Evolutionary conservation across 1,140 invertebrate species (phyloP), one percentile per base, ranked within the genome.

Genomic region (Drosophila sturtevanti): DNA sequence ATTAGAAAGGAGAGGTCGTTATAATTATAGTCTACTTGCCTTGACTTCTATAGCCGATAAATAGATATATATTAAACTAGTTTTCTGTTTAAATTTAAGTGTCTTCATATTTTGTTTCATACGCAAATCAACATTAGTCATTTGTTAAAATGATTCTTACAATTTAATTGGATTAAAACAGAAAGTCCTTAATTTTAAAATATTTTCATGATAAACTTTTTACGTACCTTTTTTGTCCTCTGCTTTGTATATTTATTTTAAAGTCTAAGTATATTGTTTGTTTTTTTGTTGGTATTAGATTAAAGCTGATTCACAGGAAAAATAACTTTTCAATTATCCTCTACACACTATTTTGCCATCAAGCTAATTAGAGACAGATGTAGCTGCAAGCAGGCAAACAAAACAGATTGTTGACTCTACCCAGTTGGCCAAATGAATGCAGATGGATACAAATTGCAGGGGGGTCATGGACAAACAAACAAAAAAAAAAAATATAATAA

Each of bases 331-430:
- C 54, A 56, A 56, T 34, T 56, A 56, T 56, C 54, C 27, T 27
- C 27, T 34, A 56, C 54, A 56, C 14, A 56, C 54, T 16, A 27
- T 56, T 56, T 56, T 34, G 12, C 24, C 27, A 56, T 56, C 16
- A 34, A 56, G 14, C 54, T 56, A 56, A 56, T 56, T 56, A 56
- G 54, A 34, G 54, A 56, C 54, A 56, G 54, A 56, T 56, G 54
- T 11, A 48, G 41, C 41, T 48, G 52, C 24, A 55, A 24, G 27
- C 12, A 14, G 27, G 52, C 52, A 55, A 56, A 34, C 54, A n/a
- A 56, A 27, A 34, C 54, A 56, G 16, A 56, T 31, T 34, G 54
- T 56, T 56, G 27, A 56, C 14, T 34, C 31, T 11, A 56, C 7
- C 37, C 54, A 18, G n/a, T 11, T 61, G 59, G 59, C 37, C 21